Evolutionary conservation across 2,797 vertebrate genomes (phyloP).

Genomic region (Knipowitschia caucasica): DNA sequence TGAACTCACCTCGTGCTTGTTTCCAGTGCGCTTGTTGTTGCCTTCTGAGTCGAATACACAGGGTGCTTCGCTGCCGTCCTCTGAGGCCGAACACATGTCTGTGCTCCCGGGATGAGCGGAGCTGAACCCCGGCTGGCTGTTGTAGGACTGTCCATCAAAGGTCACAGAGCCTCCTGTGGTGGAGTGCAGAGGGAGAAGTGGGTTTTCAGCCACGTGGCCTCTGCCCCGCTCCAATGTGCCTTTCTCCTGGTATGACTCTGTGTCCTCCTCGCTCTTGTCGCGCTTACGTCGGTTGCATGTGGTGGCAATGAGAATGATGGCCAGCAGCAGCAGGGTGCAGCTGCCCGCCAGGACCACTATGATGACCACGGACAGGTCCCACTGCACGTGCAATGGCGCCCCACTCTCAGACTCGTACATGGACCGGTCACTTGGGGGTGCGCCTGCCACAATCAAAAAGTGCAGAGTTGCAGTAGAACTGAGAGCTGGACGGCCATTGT

Average conservation of each 20-base stretch:
- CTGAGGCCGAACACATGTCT: constrained; percentile 81
- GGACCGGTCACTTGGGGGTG: constrained; percentile 78
- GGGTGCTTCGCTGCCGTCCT: constrained; percentile 79
- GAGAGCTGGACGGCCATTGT: constrained; percentile 85
- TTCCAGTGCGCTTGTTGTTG: constrained; percentile 80
- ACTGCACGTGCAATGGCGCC: constrained; percentile 72
- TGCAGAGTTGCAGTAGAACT: constrained; percentile 82
- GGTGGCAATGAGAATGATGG: constrained; percentile 95
- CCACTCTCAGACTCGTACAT: constrained; percentile 62
- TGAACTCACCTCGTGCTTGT: constrained; percentile 83
- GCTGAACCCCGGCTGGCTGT: constrained; percentile 81
- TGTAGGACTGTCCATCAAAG: constrained; percentile 86
- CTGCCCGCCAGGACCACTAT: constrained; percentile 93
- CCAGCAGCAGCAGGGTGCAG: constrained; percentile 91
- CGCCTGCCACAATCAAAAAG: constrained; percentile 83
- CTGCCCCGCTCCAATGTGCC: constrained; percentile 78
- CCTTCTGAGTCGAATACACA: constrained; percentile 87
- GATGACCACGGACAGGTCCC: constrained; percentile 91
- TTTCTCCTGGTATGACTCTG: constrained; percentile 79
- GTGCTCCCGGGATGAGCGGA: constrained; percentile 77
- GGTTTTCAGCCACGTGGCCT: constrained; percentile 75
- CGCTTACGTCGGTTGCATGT: constrained; percentile 88
- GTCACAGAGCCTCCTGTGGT: constrained; percentile 45
- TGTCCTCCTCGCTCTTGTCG: constrained; percentile 77
- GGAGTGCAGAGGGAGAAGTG: constrained; percentile 73